phyloP scores from a whole-genome alignment of 2,888 invertebrate genomes.

The Agonopterix subpropinquella region DNA sequence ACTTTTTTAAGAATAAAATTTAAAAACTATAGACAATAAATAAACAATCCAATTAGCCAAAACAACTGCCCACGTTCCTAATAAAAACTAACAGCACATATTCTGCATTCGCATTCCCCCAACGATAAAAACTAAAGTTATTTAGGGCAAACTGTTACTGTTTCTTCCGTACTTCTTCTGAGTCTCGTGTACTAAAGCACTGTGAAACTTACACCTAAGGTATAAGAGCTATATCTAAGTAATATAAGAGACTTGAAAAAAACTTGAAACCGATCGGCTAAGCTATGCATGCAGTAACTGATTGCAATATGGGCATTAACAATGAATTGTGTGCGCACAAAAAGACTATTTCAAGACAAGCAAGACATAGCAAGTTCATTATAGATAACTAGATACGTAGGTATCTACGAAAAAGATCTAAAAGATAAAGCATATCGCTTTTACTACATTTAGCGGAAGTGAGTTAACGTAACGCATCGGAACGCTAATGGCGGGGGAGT shows the following conservation, averaged over 20 bases:
- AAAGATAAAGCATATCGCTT: not conserved
- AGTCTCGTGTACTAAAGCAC: too few species aligned
- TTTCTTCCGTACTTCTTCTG: not conserved
- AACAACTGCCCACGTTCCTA: not conserved
- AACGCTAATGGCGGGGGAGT: conserved; percentile 11
- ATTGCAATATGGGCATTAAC: too few species aligned
- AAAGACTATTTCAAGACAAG: too few species aligned
- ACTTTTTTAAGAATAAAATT: too few species aligned
- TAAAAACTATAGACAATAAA: not conserved
- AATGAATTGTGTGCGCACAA: too few species aligned
- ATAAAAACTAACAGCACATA: not conserved
- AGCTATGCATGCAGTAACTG: too few species aligned
- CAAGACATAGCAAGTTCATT: too few species aligned
- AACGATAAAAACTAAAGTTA: conserved; percentile 6
- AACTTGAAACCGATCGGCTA: too few species aligned
- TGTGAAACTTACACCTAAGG: too few species aligned
- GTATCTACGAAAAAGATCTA: not conserved
- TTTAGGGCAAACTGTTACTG: conserved; percentile 6
- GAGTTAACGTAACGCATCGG: conserved; percentile 3
- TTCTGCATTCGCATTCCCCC: not conserved
- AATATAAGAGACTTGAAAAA: too few species aligned
- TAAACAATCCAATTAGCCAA: not conserved
- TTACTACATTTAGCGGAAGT: conserved; percentile 17
- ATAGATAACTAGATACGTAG: too few species aligned
- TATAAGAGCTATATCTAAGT: too few species aligned